Evolutionary conservation across 53 echinoderm and acorn worm species (phyloP), one percentile per base, ranked within the genome.

Genomic region (Holothuria scabra): DNA sequence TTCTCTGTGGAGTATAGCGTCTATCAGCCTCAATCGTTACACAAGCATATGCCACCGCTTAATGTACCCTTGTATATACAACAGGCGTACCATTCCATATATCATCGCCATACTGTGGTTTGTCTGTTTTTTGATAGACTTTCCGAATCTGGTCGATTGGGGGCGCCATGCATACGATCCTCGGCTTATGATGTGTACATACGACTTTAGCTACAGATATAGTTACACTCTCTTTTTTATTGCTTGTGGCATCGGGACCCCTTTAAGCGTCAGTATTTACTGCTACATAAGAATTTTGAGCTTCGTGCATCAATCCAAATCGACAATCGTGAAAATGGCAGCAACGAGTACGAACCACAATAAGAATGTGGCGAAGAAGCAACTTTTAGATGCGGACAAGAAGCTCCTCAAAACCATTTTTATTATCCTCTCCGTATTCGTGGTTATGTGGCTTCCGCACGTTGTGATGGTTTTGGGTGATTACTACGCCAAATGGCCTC

Each of bases 391-490:
- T 49, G 26, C 55, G 23, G 88, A 88, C 46, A 66, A 84, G 16
- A 83, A 87, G 2, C 83, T 94, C 22, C 87, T 94, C 20, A 87
- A 89, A 0, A 89, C 91, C 32, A 87, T 94, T 10, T 79, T 89
- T 37, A 84, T 89, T 19, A 94, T 94, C 49, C 87, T 91, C 70
- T 44, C 89, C 58, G 85, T 85, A 48, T 94, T 94, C 57, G 13
- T 85, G 22, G 19, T 94, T 72, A 94, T 94, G 94, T 94, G 94
- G 94, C 83, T 84, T 14, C 94, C 94, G 29, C 91, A 94, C 79
- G 89, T 87, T 21, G 28, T 86, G 67, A 83, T 92, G 57, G 87
- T 87, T 1, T 56, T 94, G 58, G 84, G 83, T 29, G 91, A 89
- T 67, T 78, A 79, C 38, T 25, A 89, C 29, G 75, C 63, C 8